Evolutionary conservation across 2,797 vertebrate genomes (phyloP).

Genomic region (Bothrops alternatus): DNA sequence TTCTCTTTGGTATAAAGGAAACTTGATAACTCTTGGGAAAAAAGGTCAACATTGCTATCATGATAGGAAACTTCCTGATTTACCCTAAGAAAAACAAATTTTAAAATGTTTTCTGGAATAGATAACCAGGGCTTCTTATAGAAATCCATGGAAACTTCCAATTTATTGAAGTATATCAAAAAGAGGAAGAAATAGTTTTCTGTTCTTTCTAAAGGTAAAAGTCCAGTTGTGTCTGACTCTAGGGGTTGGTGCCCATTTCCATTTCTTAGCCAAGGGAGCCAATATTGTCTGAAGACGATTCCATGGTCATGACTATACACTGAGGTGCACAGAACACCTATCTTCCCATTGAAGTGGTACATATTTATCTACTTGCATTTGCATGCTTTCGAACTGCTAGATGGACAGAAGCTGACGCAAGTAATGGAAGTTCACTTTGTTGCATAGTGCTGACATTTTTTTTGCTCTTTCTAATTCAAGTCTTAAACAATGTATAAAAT

Average conservation of each 20-base stretch:
- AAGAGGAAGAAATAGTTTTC: background rate
- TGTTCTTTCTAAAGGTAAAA: background rate
- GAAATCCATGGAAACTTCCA: background rate
- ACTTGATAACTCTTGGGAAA: background rate
- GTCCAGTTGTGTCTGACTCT: background rate
- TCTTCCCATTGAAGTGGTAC: too few relatives aligned
- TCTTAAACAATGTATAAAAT: background rate
- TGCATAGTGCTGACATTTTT: background rate
- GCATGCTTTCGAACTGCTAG: too few relatives aligned
- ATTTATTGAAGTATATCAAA: background rate
- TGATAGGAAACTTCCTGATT: background rate
- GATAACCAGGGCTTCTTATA: background rate
- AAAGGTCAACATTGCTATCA: background rate
- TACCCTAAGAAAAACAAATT: background rate
- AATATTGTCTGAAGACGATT: background rate
- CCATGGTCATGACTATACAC: background rate
- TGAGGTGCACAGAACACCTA: background rate
- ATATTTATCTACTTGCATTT: too few relatives aligned
- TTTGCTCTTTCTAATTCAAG: background rate
- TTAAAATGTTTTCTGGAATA: background rate
- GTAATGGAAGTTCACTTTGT: background rate
- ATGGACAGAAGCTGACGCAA: too few relatives aligned
- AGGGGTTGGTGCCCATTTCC: background rate
- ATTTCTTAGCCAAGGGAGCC: background rate
- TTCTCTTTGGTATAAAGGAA: background rate